Evolutionary conservation across 2,888 invertebrate species (phyloP), one percentile per base, ranked within the genome.

Genomic region (Deroplatys truncata): DNA sequence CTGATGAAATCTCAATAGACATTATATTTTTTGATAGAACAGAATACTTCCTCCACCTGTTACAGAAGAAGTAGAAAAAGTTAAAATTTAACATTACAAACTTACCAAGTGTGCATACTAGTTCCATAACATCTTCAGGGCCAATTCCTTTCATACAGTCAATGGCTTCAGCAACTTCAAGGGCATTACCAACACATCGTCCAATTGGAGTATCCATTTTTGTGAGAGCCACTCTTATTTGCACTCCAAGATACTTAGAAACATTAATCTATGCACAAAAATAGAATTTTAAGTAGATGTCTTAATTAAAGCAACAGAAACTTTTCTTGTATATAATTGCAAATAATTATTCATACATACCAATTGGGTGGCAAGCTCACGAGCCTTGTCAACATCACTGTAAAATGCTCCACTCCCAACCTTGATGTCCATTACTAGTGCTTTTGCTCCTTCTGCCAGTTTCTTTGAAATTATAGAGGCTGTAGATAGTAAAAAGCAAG

Each of bases 401-500:
- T 93, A 93, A 90, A 94, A 93, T 29, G 93, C 92, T 9, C 92
- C 93, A 5, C 90, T 88, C 9, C 95, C 95, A 89, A 93, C 93
- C 92, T 95, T 95, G 15, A 95, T 93, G 91, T 95, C 95, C 88
- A 95, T 92, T 1, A 95, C 93, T 15, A 95, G 92, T 13, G 93
- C 93, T 88, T 93, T 92, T 8, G 94, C 91, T 13, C 93, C 93
- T 91, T 94, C 95, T 0, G 94, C 94, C 1, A 94, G 93, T 91
- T 95, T 95, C 92, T 95, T 95, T 4, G 94, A 94, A 28, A 95
- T 92, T 43, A 95, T 95, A 9, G 82, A 82, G 20, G 87, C 87
- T 72, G 56, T 20, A 20, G 20, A 20, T 72, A 72, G 25, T 25
- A 72, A 72, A 72, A 72, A 20, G 7, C 2, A 72, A 72, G 5